Conservation (phyloP, 2,113 vertebrate genomes). For the Chlamydotis undulata region DNA sequence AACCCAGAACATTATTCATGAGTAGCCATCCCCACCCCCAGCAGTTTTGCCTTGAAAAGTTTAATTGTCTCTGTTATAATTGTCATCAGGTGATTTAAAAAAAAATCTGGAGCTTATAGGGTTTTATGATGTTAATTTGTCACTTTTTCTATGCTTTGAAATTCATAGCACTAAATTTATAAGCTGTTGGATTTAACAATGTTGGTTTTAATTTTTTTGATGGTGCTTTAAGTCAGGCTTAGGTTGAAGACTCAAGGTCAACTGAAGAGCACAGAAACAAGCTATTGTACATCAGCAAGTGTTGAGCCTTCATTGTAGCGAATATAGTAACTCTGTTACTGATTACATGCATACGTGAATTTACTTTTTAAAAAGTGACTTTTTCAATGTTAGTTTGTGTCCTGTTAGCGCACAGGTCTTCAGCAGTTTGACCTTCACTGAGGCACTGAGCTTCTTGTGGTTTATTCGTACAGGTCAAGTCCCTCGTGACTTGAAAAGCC, state of each 20-base stretch:
- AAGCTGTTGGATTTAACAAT: neutral
- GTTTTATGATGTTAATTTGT: neutral
- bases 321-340: neutral
- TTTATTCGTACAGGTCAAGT: neutral
- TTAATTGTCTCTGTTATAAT: neutral
- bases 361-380: neutral
- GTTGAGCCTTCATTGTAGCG: neutral
- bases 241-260: neutral
- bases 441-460: neutral
- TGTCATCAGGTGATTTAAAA: neutral
- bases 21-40: neutral
- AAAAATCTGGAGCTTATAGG: neutral
- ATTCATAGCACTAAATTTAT: neutral
- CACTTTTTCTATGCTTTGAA: neutral
- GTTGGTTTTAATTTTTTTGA: neutral
- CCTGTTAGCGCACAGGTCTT: neutral
- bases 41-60: slow-evolving; percentile 22
- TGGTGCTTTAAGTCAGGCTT: neutral
- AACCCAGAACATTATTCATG: neutral
- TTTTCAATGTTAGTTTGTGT: neutral
- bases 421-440: neutral
- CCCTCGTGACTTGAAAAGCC: neutral
- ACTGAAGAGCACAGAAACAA: neutral
- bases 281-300: neutral
- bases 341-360: neutral